Base-by-base conservation (phyloP, 35 echinoderm and acorn worm genomes). In the Chiridota heheva region DNA sequence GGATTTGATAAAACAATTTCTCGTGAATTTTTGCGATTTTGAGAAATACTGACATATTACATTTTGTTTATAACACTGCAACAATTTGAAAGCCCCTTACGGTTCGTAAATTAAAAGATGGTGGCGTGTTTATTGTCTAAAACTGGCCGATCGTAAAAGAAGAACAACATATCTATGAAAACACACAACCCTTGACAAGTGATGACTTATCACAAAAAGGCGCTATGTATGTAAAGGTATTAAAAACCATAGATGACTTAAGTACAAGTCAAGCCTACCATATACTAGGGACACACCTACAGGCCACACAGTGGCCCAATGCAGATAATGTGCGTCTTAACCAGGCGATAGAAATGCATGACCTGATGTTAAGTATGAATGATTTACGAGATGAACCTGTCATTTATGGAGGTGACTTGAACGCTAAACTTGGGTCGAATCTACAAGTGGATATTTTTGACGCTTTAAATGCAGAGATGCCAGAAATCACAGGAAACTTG, bases 1-100 rank as follows among this genome's bases (percentile, higher is more conserved):
- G 43, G 81, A 24, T 49, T 16, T 47, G 72, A 77, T 63, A 47
- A 65, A 7, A 58, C 74, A 16, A 75, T 86, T 47, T 43, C 26
- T 25, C 13, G 32, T 17, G 49, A 46, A 22, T 33, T 32, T 53
- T 49, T 91, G 8, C 78, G 73, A 15, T 33, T 74, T 42, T 48
- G 89, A 30, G 82, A 91, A 25, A 91, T 91, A 25, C 57, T 91
- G 15, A 17, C 13, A 2, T 69, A 91, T 30, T 85, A 86, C 42
- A 83, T 31, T 86, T 86, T 65, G 35, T 22, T n/a, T 73, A 71
- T 67, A 33, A 72, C 41, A 86, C 83, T 3, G 36, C 58, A 3
- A 86, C 37, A 36, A 63, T 82, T 44, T 69, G 83, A 0, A 72
- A 82, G 49, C 79, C 79, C 46, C 46, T 82, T 22, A 34, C 60